phyloP scores from a whole-genome alignment of 2,113 vertebrate genomes.

The Lynx canadensis region DNA sequence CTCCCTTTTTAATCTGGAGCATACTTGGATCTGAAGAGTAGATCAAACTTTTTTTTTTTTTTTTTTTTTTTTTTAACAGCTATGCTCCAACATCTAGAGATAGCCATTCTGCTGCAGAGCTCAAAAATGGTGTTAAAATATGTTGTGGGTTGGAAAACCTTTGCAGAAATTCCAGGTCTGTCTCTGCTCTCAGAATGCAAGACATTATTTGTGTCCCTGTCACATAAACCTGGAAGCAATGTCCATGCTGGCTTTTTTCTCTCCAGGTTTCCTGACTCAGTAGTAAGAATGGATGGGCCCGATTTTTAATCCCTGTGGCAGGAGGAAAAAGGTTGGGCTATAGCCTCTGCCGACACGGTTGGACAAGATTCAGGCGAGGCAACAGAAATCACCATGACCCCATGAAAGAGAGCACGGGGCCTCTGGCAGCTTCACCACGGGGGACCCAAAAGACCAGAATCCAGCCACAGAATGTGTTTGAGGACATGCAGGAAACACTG shows the following conservation, averaged over 20 bases:
- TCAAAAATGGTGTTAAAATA: conserved; percentile 81
- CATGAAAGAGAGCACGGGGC: neutral
- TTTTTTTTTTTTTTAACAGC: conserved; percentile 72
- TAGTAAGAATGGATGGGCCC: neutral
- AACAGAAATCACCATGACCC: neutral
- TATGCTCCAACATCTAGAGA: conserved; percentile 68
- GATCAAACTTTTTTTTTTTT: conserved; percentile 74
- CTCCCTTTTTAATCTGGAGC: conserved; percentile 80
- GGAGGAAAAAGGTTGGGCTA: neutral
- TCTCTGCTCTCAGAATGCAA: conserved; percentile 57
- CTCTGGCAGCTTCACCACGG: fast-evolving
- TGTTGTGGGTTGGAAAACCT: conserved; percentile 73
- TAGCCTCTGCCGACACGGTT: neutral
- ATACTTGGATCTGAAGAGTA: conserved; percentile 70
- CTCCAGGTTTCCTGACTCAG: conserved; percentile 40
- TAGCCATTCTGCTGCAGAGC: conserved; percentile 58
- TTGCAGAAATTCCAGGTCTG: conserved; percentile 74
- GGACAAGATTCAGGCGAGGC: neutral
- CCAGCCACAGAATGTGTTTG: neutral
- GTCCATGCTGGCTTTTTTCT: conserved; percentile 36
- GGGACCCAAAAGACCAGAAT: neutral
- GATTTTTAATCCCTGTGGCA: conserved; percentile 30
- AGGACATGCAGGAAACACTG: neutral
- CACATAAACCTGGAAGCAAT: conserved; percentile 59
- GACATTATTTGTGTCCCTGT: conserved; percentile 46